Conservation (phyloP, 2,113 vertebrate species). For the Poeciliopsis turrubarensis region DNA sequence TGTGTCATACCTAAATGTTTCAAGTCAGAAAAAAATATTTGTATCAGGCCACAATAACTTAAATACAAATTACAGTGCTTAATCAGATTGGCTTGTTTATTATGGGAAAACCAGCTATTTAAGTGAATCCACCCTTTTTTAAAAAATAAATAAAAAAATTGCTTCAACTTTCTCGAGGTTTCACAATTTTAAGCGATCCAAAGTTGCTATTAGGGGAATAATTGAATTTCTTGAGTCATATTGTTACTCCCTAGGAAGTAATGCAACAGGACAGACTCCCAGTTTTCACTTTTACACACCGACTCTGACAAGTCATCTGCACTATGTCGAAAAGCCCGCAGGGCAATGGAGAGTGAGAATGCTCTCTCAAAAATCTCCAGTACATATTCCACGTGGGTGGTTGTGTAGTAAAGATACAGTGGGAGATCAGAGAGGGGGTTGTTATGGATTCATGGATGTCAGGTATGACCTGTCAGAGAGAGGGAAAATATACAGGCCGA, state of each 20-base stretch:
- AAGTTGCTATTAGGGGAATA: conserved; percentile 39
- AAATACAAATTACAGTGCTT: background rate
- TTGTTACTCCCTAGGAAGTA: conserved; percentile 11
- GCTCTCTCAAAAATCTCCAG: conserved; percentile 22
- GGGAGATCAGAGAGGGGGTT: conserved; percentile 47
- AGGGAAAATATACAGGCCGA: conserved; percentile 52
- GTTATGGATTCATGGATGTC: conserved; percentile 54
- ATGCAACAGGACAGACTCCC: conserved; percentile 21
- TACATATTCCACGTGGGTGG: conserved; percentile 56
- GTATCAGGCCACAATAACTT: background rate
- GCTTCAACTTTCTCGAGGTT: background rate
- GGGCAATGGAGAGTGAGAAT: conserved; percentile 25
- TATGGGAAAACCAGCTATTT: no score
- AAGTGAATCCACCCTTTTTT: no score
- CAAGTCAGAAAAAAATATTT: background rate
- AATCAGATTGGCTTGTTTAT: background rate
- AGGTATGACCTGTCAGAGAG: conserved; percentile 61
- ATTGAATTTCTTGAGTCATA: conserved; percentile 26
- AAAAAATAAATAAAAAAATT: background rate
- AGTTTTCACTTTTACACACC: conserved; percentile 13
- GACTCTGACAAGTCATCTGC: conserved; percentile 53
- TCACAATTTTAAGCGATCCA: conserved; percentile 22
- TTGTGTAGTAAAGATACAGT: conserved; percentile 43
- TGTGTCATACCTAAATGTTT: background rate
- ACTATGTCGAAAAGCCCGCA: conserved; percentile 38